Conservation (phyloP, 2,888 invertebrate genomes). For the Adelognathus sp. region DNA sequence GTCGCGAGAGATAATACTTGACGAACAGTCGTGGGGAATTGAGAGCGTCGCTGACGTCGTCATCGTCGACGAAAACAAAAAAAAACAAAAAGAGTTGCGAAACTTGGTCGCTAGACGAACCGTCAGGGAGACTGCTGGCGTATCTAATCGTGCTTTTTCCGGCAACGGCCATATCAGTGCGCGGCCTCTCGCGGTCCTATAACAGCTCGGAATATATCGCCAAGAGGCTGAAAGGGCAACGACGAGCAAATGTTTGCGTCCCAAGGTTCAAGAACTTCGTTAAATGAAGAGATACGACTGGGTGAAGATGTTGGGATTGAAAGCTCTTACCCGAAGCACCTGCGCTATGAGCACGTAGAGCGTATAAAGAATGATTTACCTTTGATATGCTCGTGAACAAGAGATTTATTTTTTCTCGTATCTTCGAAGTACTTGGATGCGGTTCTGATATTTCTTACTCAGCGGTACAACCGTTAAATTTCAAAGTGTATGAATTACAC, state of each 20-base stretch:
- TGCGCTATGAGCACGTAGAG: conserved; percentile 28
- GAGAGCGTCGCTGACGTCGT: conserved; percentile 29
- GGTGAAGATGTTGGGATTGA: conserved; percentile 41
- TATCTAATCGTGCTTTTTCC: conserved; percentile 14
- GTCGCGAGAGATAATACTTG: conserved; percentile 61
- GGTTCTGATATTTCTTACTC: conserved; percentile 24
- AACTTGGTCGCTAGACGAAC: conserved; percentile 14
- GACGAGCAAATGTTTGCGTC: not conserved
- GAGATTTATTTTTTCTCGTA: conserved; percentile 11
- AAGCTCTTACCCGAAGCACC: conserved; percentile 38
- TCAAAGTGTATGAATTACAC: conserved; percentile 18
- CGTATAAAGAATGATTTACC: conserved; percentile 46
- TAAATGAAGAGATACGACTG: conserved; percentile 45
- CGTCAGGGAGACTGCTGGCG: no score
- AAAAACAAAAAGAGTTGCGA: conserved; percentile 34
- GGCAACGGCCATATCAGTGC: not conserved
- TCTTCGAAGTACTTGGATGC: conserved; percentile 32
- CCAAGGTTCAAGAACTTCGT: not conserved
- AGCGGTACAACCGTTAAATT: not conserved
- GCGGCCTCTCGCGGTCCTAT: not conserved
- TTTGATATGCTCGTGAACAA: conserved; percentile 28
- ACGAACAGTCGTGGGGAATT: conserved; percentile 47
- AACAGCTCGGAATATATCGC: not conserved
- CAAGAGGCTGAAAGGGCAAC: not conserved
- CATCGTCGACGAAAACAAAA: no score